Evolutionary conservation across 1,140 invertebrate species (phyloP), one percentile per base, ranked within the genome.

Genomic region (Drosophila micromelanica): DNA sequence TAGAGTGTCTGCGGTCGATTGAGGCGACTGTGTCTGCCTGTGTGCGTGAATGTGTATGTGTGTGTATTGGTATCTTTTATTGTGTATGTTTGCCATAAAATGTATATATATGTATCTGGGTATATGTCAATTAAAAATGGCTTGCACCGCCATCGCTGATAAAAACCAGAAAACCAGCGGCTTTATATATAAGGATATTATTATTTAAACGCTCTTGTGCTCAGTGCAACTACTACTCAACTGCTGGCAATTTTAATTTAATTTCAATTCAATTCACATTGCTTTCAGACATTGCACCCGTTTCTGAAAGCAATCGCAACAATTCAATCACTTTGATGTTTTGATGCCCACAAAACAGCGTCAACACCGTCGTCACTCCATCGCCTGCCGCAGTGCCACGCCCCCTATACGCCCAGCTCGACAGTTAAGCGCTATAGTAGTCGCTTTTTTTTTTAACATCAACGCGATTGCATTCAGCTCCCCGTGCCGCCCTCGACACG

Each of bases 291-390:
- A 45, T 40, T 60, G 59, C 73, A 40, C 74, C 56, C 57, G 56
- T 73, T 45, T 51, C 78, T 82, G 76, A 87, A 82, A 87, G 82
- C 82, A 87, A 87, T 87, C 82, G 82, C 82, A 87, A 87, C 82
- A 87, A 87, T 82, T 87, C 82, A 87, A 87, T 87, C 82, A 87
- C 82, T 87, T 87, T 87, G 82, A 87, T 87, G 82, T 76, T 80
- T 81, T 85, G 75, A 63, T 76, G 61, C 78, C 78, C 82, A 82
- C 82, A 85, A 86, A 86, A 81, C 78, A 71, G 56, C 65, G 56
- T 57, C 62, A 30, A 38, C 52, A 63, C 57, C 42, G 52, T 32
- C 65, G 13, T 42, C 20, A 46, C 23, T 52, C 40, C 62, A 54
- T 45, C 12, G 46, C 46, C n/a, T 48, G 62, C 38, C 46, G 38